These are phyloP conservation scores for Eilema sororculum DNA, from an alignment of 2,888 invertebrate species.

Conservation along the genomic window DNA sequence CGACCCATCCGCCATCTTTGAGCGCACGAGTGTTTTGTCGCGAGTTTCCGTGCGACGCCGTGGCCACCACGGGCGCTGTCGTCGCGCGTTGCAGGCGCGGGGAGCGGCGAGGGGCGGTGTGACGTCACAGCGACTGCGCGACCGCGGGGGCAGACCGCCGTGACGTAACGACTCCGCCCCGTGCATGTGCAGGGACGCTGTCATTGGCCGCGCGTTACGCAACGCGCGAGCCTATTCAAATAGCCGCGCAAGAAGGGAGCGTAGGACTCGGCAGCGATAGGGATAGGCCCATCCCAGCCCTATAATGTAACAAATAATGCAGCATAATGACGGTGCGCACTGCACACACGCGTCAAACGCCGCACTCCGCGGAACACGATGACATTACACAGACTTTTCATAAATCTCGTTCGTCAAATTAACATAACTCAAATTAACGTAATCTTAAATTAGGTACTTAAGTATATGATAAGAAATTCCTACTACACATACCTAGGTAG, in stretches of 20 bases:
- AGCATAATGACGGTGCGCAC: constrained; percentile 71
- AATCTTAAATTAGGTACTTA: too few species aligned
- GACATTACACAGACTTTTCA: background rate
- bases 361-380: background rate
- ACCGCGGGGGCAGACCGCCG: constrained; percentile 77
- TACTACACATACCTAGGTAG: too few species aligned
- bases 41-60: constrained; percentile 72
- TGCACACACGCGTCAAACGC: constrained; percentile 42
- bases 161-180: constrained; percentile 87
- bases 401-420: background rate
- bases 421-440: too few species aligned
- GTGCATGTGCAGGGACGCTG: constrained; percentile 83
- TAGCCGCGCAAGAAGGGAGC: constrained; percentile 79
- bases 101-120: constrained; percentile 64
- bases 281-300: constrained; percentile 80
- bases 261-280: constrained; percentile 75
- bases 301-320: constrained; percentile 79
- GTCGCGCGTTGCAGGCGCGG: constrained; percentile 71
- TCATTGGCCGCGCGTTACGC: constrained; percentile 86
- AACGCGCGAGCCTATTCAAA: constrained; percentile 81
- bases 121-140: constrained; percentile 87
- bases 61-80: constrained; percentile 73
- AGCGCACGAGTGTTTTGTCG: constrained; percentile 89
- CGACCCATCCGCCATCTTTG: constrained; percentile 95
- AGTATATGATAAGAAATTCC: too few species aligned